These are phyloP conservation scores for Zapus hudsonius DNA, from an alignment of 2,113 vertebrate genomes.

Conservation along the genomic window DNA sequence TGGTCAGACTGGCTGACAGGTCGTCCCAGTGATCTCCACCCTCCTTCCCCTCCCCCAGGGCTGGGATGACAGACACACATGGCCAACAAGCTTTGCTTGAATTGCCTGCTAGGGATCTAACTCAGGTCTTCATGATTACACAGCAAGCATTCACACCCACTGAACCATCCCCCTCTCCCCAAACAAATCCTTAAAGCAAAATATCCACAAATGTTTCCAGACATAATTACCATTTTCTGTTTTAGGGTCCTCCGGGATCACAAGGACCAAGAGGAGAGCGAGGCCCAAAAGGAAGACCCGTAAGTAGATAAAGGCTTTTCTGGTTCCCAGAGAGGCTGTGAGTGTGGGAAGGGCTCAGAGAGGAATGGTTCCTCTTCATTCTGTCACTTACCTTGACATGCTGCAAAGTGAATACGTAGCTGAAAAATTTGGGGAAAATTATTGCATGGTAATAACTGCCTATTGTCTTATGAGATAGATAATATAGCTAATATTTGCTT, in stretches of 20 bases:
- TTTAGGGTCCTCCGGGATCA: conserved; percentile 95
- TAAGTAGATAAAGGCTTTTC: conserved; percentile 80
- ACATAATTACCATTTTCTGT: conserved; percentile 44
- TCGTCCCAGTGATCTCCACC: too few relatives aligned
- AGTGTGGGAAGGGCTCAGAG: neutral
- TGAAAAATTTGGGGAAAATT: neutral
- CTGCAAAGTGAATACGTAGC: neutral
- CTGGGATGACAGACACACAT: too few relatives aligned
- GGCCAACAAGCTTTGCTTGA: too few relatives aligned
- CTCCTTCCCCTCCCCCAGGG: too few relatives aligned
- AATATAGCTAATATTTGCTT: neutral
- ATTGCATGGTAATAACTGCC: neutral
- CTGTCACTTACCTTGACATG: neutral
- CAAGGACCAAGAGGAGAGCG: conserved; percentile 93
- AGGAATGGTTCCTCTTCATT: neutral
- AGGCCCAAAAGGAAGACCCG: conserved; percentile 95
- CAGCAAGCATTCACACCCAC: too few relatives aligned
- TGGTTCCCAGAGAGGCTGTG: too few relatives aligned
- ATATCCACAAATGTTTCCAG: neutral
- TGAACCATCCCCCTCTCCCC: neutral
- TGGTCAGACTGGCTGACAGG: too few relatives aligned
- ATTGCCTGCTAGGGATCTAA: too few relatives aligned
- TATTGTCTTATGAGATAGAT: neutral
- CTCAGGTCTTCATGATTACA: too few relatives aligned
- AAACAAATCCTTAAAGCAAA: neutral